Percentiles rank a stretch among this genome's conserved stretches.
phyloP scores from a whole-genome alignment of 2,797 vertebrate species.

The Bradypus variegatus region DNA sequence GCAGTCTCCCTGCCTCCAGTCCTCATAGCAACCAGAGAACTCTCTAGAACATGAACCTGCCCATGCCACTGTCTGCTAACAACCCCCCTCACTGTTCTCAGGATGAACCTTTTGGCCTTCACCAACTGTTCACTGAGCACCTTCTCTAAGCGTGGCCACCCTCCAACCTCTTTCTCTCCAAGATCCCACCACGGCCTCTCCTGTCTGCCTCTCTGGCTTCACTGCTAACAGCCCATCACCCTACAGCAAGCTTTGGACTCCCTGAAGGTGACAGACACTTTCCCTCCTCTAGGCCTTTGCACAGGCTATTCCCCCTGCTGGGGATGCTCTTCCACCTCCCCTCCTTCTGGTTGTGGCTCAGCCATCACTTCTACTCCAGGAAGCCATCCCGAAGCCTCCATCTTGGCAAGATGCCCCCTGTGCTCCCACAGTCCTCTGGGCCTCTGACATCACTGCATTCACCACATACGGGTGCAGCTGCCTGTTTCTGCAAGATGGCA shows the following conservation, averaged over 20 bases:
- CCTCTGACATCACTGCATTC: too few species aligned
- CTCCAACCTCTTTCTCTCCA: neutral
- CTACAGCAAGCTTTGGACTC: neutral
- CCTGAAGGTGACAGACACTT: neutral
- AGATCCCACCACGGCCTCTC: neutral
- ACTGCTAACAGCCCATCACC: neutral
- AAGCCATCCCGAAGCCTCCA: neutral
- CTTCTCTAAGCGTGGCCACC: neutral
- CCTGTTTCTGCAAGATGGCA: neutral
- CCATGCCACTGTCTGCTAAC: neutral
- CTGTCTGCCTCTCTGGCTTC: neutral
- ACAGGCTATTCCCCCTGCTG: neutral
- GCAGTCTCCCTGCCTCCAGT: neutral
- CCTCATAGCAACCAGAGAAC: neutral
- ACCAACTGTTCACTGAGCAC: accelerated
- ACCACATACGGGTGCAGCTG: neutral
- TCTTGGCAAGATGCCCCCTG: neutral
- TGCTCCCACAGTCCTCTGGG: neutral
- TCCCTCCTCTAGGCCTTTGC: neutral
- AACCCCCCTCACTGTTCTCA: neutral
- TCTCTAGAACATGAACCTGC: neutral
- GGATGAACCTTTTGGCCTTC: too few species aligned
- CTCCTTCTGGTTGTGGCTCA: neutral
- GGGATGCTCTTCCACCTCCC: neutral
- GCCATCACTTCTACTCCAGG: neutral